Percentiles rank a stretch among this genome's conserved stretches.
Evolutionary conservation across 2,113 vertebrate species (phyloP).

Genomic region (Excalfactoria chinensis): DNA sequence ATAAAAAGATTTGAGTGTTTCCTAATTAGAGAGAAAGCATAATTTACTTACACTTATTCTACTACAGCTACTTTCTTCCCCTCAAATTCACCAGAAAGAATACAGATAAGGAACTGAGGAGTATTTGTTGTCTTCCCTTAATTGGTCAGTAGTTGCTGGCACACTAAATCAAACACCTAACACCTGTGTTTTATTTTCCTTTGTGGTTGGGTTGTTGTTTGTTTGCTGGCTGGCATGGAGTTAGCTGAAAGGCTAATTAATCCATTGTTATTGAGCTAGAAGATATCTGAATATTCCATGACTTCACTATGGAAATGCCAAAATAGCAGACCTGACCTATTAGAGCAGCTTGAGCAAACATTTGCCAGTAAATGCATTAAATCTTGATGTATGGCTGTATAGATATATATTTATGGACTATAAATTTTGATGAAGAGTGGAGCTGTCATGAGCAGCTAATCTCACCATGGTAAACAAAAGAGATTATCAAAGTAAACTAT

Average conservation of each 20-base stretch:
- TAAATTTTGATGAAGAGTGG: constrained; percentile 6
- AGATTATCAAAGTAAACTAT: not conserved
- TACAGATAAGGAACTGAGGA: not conserved
- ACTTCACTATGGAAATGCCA: not conserved
- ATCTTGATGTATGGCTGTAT: not conserved
- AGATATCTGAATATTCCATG: not conserved
- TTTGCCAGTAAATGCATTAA: not conserved
- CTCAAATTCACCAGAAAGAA: not conserved
- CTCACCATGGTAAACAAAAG: not conserved
- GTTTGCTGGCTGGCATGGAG: not conserved
- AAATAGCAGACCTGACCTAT: not conserved
- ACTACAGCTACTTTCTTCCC: not conserved
- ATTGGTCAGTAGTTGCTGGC: not conserved
- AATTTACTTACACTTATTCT: not conserved
- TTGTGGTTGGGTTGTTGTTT: not conserved
- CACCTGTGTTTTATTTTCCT: not conserved
- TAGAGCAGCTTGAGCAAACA: not conserved
- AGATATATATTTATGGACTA: not conserved
- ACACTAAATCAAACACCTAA: not conserved
- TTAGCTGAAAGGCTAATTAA: not conserved
- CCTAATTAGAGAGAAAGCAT: not conserved
- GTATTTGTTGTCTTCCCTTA: not conserved
- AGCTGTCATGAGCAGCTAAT: not conserved
- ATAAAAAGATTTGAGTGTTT: not conserved
- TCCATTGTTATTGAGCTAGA: not conserved